phyloP scores from a whole-genome alignment of 2,888 invertebrate species.

The Cotesia congregata region DNA sequence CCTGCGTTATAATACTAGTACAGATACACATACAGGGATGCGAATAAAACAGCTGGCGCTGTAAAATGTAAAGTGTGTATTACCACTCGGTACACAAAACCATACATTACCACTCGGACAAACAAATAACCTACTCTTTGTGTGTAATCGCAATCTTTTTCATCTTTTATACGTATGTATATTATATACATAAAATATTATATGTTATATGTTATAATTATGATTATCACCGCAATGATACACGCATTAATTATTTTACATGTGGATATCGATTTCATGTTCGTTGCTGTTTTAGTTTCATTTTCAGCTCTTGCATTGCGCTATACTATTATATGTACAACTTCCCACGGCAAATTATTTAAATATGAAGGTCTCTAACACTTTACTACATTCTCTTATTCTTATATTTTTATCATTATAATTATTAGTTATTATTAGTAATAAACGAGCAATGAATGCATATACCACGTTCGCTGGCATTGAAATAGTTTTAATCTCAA shows the following conservation, averaged over 20 bases:
- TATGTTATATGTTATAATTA: background rate
- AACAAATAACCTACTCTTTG: background rate
- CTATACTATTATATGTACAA: background rate
- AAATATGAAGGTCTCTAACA: conserved; percentile 33
- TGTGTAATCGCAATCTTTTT: background rate
- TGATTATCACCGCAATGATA: background rate
- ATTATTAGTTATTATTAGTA: too few species aligned
- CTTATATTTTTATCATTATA: background rate
- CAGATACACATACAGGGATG: conserved; percentile 9
- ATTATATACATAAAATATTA: too few species aligned
- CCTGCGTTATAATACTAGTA: background rate
- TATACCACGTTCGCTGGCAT: conserved; percentile 1
- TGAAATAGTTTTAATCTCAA: conserved; percentile 22
- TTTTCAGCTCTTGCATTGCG: background rate
- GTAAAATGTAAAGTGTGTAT: background rate
- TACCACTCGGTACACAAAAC: background rate
- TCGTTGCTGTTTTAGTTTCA: background rate
- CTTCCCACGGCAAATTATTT: conserved; percentile 39
- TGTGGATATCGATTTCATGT: conserved; percentile 34
- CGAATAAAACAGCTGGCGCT: conserved; percentile 22
- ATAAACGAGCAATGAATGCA: background rate
- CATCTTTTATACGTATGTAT: background rate
- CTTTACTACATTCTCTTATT: conserved; percentile 16
- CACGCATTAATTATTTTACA: background rate
- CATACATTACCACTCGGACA: background rate